Percentiles rank a stretch among this genome's conserved stretches.
phyloP scores from a whole-genome alignment of 2,888 invertebrate genomes.

The Dermolepida albohirtum region DNA sequence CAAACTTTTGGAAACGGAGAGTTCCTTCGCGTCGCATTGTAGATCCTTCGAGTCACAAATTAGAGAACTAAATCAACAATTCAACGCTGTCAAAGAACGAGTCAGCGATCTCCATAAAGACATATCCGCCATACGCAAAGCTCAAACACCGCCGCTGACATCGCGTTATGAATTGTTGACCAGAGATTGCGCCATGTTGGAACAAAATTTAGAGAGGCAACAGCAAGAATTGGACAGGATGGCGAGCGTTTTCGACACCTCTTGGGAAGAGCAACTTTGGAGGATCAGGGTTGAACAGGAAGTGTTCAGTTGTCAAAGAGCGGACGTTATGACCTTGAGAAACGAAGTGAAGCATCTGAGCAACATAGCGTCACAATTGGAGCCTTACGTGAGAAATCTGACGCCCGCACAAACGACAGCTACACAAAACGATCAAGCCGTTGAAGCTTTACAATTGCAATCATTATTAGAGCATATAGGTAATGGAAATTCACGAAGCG shows the following conservation, averaged over 20 bases:
- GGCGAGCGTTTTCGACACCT: constrained; percentile 71
- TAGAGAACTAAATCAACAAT: constrained; percentile 72
- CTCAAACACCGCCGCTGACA: constrained; percentile 61
- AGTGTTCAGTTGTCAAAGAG: constrained; percentile 69
- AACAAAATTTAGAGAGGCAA: constrained; percentile 72
- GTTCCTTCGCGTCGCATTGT: constrained; percentile 74
- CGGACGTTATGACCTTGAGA: constrained; percentile 73
- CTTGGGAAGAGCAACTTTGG: constrained; percentile 81
- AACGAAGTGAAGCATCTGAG: constrained; percentile 75
- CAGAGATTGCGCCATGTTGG: constrained; percentile 71
- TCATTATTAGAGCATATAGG: constrained; percentile 69
- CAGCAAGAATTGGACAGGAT: constrained; percentile 73
- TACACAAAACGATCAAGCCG: constrained; percentile 55
- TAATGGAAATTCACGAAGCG: too few relatives aligned
- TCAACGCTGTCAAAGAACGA: constrained; percentile 72
- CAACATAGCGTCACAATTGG: constrained; percentile 73
- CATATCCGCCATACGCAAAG: constrained; percentile 72
- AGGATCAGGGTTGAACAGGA: constrained; percentile 79
- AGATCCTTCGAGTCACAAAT: constrained; percentile 71
- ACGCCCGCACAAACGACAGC: constrained; percentile 58
- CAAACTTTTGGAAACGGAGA: constrained; percentile 67
- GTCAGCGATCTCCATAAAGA: constrained; percentile 78
- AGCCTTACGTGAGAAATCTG: constrained; percentile 74
- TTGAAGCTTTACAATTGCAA: constrained; percentile 67
- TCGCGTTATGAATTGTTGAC: constrained; percentile 69